phyloP scores from a whole-genome alignment of 2,797 vertebrate species.

The Podargus strigoides region DNA sequence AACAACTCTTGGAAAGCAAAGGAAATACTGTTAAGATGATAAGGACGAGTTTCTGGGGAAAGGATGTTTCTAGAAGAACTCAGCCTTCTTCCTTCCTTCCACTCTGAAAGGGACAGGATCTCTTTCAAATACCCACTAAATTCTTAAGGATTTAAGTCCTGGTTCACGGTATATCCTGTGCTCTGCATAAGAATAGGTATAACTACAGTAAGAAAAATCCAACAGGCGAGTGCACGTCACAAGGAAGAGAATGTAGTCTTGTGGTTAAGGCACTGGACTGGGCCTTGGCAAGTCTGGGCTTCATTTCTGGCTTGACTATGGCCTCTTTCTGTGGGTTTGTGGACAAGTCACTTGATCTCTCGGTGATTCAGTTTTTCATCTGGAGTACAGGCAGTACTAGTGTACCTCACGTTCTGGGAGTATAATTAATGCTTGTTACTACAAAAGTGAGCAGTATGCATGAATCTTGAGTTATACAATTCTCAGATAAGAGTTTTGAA shows the following conservation, averaged over 20 bases:
- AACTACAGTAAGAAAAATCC: neutral
- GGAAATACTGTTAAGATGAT: neutral
- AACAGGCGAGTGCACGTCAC: neutral
- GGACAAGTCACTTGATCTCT: neutral
- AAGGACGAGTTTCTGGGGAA: neutral
- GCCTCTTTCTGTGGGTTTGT: neutral
- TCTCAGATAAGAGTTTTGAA: neutral
- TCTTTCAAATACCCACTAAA: neutral
- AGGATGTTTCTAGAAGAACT: constrained; percentile 25
- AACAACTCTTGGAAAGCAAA: constrained; percentile 39
- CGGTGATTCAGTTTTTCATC: neutral
- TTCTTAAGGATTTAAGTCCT: neutral
- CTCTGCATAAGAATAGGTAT: neutral
- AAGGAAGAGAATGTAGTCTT: neutral
- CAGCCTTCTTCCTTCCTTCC: constrained; percentile 27
- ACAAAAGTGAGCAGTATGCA: neutral
- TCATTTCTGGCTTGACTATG: neutral
- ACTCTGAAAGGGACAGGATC: neutral
- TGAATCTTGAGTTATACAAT: neutral
- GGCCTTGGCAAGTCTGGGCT: neutral
- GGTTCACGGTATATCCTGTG: neutral
- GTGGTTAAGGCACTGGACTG: neutral
- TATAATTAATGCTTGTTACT: neutral
- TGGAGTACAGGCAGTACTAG: neutral
- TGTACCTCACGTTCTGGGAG: neutral